A percentile compares a stretch with the other conserved stretches of the same genome.
Conservation (phyloP, 1,140 invertebrate species). For the Scylla paramamosain region DNA sequence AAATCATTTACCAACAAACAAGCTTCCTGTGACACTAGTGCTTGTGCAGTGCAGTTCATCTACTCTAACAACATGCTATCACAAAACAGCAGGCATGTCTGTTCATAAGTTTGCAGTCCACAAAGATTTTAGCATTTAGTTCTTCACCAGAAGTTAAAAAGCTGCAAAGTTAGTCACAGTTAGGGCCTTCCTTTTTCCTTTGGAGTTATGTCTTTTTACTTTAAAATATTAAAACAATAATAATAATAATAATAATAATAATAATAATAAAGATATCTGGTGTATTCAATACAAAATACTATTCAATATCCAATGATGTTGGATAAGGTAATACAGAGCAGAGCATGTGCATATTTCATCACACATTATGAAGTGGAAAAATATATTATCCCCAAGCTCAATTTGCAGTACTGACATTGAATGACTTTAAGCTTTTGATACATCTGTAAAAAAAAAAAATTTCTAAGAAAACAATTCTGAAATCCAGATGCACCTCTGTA, state of each 20-base stretch:
- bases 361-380: neutral
- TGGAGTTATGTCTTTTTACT: neutral
- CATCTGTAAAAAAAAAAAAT: neutral
- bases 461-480: neutral
- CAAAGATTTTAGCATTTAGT: neutral
- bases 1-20: neutral
- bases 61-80: neutral
- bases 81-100: conserved; percentile 13
- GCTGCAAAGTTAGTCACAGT: neutral
- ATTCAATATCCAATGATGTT: neutral
- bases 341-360: neutral
- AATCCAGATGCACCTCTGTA: neutral
- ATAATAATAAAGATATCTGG: neutral
- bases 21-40: conserved; percentile 13
- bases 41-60: neutral
- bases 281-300: neutral
- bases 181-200: neutral
- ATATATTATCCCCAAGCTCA: neutral
- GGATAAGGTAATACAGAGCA: neutral
- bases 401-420: neutral
- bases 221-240: neutral
- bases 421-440: neutral
- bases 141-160: neutral
- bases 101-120: neutral
- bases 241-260: no score